A percentile compares a stretch with the other conserved stretches of the same genome.
Conservation (phyloP, 1,140 invertebrate genomes). For the Pseudomyrmex dendroicus region DNA sequence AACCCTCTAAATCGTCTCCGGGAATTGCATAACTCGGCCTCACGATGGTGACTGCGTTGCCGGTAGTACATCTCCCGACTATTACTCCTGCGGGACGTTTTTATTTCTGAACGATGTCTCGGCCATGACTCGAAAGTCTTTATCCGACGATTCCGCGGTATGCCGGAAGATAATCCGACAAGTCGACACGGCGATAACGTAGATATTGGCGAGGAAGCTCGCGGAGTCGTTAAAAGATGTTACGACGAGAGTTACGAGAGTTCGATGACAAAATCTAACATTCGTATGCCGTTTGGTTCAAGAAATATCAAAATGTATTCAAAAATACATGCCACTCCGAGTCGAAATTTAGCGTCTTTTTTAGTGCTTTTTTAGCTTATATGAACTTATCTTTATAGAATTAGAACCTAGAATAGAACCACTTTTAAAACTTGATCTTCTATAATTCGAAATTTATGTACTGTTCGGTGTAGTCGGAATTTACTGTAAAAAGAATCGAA, state of each 20-base stretch:
- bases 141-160: slow-evolving; percentile 56
- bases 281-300: neutral
- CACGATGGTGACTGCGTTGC: slow-evolving; percentile 36
- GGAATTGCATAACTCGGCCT: slow-evolving; percentile 34
- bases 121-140: slow-evolving; percentile 73
- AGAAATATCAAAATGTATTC: too few species aligned
- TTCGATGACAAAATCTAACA: neutral
- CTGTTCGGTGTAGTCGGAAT: too few species aligned
- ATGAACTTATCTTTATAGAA: too few species aligned
- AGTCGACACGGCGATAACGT: slow-evolving; percentile 11
- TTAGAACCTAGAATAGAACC: too few species aligned
- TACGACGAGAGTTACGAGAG: slow-evolving; percentile 25
- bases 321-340: neutral
- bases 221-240: slow-evolving; percentile 22
- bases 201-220: neutral
- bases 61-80: slow-evolving; percentile 61
- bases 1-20: slow-evolving; percentile 14
- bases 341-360: too few species aligned
- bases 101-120: slow-evolving; percentile 75
- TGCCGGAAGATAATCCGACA: neutral
- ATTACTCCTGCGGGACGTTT: slow-evolving; percentile 72
- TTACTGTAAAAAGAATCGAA: neutral
- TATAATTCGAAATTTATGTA: too few species aligned
- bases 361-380: too few species aligned
- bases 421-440: too few species aligned